Evolutionary conservation across 2,888 invertebrate species (phyloP), one percentile per base, ranked within the genome.

Genomic region (Luffia ferchaultella): DNA sequence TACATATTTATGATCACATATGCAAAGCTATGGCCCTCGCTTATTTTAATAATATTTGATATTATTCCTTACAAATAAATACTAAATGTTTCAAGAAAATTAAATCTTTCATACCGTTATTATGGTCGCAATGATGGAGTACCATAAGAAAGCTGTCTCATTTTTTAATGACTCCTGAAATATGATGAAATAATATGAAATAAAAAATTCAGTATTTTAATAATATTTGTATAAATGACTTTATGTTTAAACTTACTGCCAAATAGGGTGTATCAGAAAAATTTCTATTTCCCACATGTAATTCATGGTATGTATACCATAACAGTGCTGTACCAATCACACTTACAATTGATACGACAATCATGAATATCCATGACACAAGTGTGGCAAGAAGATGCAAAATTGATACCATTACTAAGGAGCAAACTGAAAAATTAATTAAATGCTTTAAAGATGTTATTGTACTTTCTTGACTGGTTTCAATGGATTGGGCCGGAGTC

Each of bases 311-410:
- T 1, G 94, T 94, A 84, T 93, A 94, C 97, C 97, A 97, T 16
- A 97, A 74, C 30, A 93, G 86, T 15, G 75, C 89, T 17, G 95
- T 93, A 1, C 93, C 91, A 42, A 89, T 91, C 51, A 94, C 78
- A 66, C 92, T 90, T 42, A 90, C 89, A 48, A 95, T 68, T 30
- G 90, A 89, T 12, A 95, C 92, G 48, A 93, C 77, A 51, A 92
- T 87, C 87, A 96, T 93, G 59, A 97, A 93, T 55, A 96, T 88
- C 90, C 93, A 95, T 2, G 96, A 93, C 2, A 96, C 93, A 48
- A 96, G 69, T 53, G 89, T 88, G 0, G 96, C 94, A 59, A 96
- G 68, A 68, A 93, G 88, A 68, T 96, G 93, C 60, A 97, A 88
- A 60, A 96, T 87, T 46, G 92, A 88, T 41, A 96, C 92, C 83